Base-by-base conservation (phyloP, 1,140 invertebrate genomes). In the Venturia canescens region DNA sequence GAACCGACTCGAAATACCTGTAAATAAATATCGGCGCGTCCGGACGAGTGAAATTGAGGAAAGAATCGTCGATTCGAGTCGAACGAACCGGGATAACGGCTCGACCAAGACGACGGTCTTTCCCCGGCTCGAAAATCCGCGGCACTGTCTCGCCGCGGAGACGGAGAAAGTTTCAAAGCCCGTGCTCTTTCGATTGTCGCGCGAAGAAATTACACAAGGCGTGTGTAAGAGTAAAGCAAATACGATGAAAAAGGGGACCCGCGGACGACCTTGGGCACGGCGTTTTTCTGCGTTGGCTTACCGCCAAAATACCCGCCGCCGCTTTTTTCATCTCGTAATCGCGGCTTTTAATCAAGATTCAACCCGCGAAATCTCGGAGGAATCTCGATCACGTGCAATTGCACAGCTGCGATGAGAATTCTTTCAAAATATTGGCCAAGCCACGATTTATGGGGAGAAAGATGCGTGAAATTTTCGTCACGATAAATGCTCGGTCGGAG, bases 171-270 rank as follows among this genome's bases (percentile, higher is more conserved):
- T 70, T 70, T 70, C n/a, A 34, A 70, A 31, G 31, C 38, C n/a
- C 38, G 11, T 23, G 53, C 5, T 23, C n/a, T 2, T 16, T 70
- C 67, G 67, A 70, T 70, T 70, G 67, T 70, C 67, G n/a, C n/a
- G n/a, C n/a, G 67, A 70, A 70, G 67, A 29, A 70, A 70, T 70
- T 70, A 70, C 67, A 70, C 67, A 70, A 70, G 66, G n/a, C 9
- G 11, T 21, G 53, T 21, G 21, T n/a, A 70, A 34, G 13, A 70
- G 38, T n/a, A 38, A 70, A 18, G 31, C 27, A 31, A 70, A n/a
- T 38, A 70, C 16, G 16, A 11, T 6, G 15, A 70, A 34, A 67
- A 34, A 70, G 15, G 13, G 11, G 53, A 1, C n/a, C n/a, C 11
- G 38, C 18, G 3, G 18, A 70, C 67, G 67, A 70, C 67, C 67